Evolutionary conservation across 2,888 invertebrate genomes (phyloP).

Genomic region (Dolichomitus sp.): DNA sequence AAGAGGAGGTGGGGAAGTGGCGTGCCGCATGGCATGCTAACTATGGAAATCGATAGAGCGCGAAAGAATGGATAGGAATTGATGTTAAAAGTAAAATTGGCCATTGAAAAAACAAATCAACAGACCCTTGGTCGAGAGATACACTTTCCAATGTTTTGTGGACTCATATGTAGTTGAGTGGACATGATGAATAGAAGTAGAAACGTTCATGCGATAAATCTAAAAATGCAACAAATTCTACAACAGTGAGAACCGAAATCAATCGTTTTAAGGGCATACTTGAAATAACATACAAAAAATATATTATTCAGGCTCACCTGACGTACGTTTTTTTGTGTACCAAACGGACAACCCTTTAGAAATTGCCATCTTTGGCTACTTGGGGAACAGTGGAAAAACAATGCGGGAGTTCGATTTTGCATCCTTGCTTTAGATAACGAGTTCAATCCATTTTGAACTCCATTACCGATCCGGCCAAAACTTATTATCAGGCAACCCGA

Average conservation of each 20-base stretch:
- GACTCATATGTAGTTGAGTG: not conserved
- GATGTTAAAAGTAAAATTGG: slow-evolving; percentile 31
- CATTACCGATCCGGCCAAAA: too few relatives aligned
- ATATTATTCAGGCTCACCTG: too few relatives aligned
- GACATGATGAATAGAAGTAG: not conserved
- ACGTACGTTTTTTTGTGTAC: too few relatives aligned
- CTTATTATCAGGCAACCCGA: too few relatives aligned
- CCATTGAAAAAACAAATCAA: slow-evolving; percentile 1
- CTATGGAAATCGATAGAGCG: slow-evolving; percentile 27
- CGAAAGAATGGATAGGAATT: slow-evolving; percentile 23
- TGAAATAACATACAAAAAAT: not conserved
- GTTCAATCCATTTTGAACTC: too few relatives aligned
- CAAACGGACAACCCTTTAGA: too few relatives aligned
- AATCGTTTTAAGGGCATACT: not conserved
- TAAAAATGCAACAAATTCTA: not conserved
- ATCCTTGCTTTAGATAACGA: too few relatives aligned
- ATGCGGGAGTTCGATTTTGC: too few relatives aligned
- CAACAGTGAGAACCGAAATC: not conserved
- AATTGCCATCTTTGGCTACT: too few relatives aligned
- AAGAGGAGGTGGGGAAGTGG: slow-evolving; percentile 53
- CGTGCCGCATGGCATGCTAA: slow-evolving; percentile 31
- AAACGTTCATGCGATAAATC: not conserved
- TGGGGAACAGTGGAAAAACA: too few relatives aligned
- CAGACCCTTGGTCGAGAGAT: not conserved
- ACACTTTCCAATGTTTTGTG: slow-evolving; percentile 4